These are phyloP conservation scores for Oedothorax gibbosus DNA, from an alignment of 1,140 invertebrate species.

Conservation along the genomic window DNA sequence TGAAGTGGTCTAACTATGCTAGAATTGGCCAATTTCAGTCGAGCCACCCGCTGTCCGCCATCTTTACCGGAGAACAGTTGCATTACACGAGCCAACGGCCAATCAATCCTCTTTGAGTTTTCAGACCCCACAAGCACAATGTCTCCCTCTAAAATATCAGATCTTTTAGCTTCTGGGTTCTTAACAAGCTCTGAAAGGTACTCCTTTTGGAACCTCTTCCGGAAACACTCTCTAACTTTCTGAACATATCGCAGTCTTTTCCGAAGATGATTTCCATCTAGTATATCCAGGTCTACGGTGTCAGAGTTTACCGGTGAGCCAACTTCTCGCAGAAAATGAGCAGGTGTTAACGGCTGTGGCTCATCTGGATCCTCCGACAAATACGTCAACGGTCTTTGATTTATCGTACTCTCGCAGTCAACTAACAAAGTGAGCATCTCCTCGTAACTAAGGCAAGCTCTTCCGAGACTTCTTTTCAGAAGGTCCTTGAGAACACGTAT, in stretches of 20 bases:
- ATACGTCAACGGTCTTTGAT: neutral
- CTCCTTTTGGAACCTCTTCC: constrained; percentile 18
- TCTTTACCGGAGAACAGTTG: neutral
- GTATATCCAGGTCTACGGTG: constrained; percentile 2
- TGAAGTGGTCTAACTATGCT: constrained; percentile 62
- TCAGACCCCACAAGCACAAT: neutral
- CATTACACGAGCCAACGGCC: constrained; percentile 9
- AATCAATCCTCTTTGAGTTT: constrained; percentile 17
- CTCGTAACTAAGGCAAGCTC: neutral
- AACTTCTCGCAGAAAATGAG: constrained; percentile 18
- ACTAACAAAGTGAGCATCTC: neutral
- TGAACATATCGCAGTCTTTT: constrained; percentile 22
- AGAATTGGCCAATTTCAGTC: constrained; percentile 60
- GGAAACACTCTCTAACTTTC: constrained; percentile 4
- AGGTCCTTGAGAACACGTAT: constrained; percentile 21
- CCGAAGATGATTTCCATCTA: constrained; percentile 21
- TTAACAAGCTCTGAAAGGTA: neutral
- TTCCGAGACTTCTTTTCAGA: constrained; percentile 15
- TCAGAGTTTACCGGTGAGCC: neutral
- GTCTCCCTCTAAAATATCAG: neutral
- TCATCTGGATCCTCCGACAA: constrained; percentile 5
- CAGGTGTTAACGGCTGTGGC: neutral
- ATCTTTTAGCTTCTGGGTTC: neutral
- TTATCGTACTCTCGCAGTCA: constrained; percentile 12
- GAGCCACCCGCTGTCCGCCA: constrained; percentile 61